Base-by-base conservation (phyloP, 2,888 invertebrate genomes). In the Anarsia innoxiella region DNA sequence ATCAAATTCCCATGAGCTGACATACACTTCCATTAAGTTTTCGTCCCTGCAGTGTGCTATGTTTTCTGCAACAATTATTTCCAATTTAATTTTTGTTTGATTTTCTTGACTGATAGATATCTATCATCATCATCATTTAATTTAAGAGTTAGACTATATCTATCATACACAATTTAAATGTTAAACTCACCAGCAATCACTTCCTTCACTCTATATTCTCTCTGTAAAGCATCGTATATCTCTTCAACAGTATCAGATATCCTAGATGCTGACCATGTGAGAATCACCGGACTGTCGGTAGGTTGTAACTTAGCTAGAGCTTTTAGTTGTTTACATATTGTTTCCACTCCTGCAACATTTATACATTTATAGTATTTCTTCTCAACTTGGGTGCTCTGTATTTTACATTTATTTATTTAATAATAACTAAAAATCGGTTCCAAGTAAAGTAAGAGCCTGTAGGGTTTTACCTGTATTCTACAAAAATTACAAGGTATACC, bases 41-140 rank as follows among this genome's bases (percentile, higher is more conserved):
- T 79, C 80, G 48, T 83, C 71, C 49, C 80, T 53, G 46, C 82
- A 75, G 42, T 84, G 85, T 2, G 80, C 84, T 25, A 86, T 63
- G 38, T 83, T 83, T 59, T 85, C 85, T 86, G 68, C 45, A 83
- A 83, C 34, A 49, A 33, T 12, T 12, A 27, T 9, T 3, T 15
- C n/a, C n/a, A n/a, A n/a, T n/a, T n/a, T n/a, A n/a, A n/a, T n/a
- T n/a, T n/a, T n/a, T n/a, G n/a, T n/a, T n/a, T n/a, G n/a, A n/a
- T n/a, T n/a, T n/a, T n/a, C n/a, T n/a, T n/a, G n/a, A n/a, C n/a
- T n/a, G n/a, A n/a, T n/a, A n/a, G n/a, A n/a, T n/a, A n/a, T n/a
- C n/a, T n/a, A n/a, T n/a, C n/a, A n/a, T n/a, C n/a, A n/a, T n/a
- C n/a, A n/a, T n/a, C n/a, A n/a, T n/a, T n/a, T n/a, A n/a, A n/a